Conservation (phyloP, 2,888 invertebrate genomes). For the Zelleria hepariella region DNA sequence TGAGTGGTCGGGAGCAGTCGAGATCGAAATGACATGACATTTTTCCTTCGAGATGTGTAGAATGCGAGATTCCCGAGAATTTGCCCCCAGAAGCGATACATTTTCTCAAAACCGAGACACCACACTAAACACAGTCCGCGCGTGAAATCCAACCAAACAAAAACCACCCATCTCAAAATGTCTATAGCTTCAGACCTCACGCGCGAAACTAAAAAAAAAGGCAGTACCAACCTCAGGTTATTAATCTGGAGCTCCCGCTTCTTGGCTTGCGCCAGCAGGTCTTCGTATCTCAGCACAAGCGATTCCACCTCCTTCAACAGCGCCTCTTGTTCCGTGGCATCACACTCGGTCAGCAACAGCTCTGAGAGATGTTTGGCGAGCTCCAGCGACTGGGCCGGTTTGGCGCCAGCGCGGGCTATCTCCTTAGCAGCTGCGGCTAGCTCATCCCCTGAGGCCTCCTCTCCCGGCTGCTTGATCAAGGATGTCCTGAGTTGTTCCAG, state of each 20-base stretch:
- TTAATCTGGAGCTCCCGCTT: slow-evolving; percentile 82
- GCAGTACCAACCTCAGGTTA: slow-evolving; percentile 77
- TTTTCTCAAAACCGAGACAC: too few species aligned
- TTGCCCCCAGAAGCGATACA: too few species aligned
- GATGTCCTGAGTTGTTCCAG: slow-evolving; percentile 77
- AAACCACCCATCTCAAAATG: too few species aligned
- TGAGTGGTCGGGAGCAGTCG: too few species aligned
- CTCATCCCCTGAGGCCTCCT: slow-evolving; percentile 71
- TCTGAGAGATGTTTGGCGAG: slow-evolving; percentile 84
- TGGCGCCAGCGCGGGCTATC: slow-evolving; percentile 82
- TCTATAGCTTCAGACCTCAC: too few species aligned
- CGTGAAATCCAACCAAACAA: too few species aligned
- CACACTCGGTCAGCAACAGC: slow-evolving; percentile 81
- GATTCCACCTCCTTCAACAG: slow-evolving; percentile 76
- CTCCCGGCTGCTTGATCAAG: slow-evolving; percentile 41
- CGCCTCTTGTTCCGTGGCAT: slow-evolving; percentile 76
- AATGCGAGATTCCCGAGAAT: too few species aligned
- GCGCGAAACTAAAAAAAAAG: too few species aligned
- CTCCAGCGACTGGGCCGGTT: slow-evolving; percentile 86
- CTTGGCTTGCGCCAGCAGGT: slow-evolving; percentile 78
- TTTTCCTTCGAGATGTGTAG: too few species aligned
- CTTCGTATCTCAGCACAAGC: slow-evolving; percentile 77
- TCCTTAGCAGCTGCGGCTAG: slow-evolving; percentile 76
- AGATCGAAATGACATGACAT: too few species aligned
- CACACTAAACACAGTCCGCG: too few species aligned